These are phyloP conservation scores for Bhutanitis thaidina DNA, from an alignment of 2,888 invertebrate genomes.

Conservation along the genomic window DNA sequence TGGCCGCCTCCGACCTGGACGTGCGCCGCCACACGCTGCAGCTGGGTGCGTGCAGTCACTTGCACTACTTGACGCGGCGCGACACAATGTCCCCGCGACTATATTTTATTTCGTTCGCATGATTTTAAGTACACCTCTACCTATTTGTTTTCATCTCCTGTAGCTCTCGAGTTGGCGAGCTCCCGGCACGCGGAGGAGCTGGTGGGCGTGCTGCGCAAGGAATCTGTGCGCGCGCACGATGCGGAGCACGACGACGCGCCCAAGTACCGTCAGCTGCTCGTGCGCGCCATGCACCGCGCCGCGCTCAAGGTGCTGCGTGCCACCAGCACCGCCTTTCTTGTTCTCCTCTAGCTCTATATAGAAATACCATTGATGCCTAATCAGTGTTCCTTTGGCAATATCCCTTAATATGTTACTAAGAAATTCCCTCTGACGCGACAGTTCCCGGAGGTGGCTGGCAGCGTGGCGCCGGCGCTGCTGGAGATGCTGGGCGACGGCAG, in stretches of 20 bases:
- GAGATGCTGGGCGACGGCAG: conserved; percentile 95
- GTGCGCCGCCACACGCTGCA: conserved; percentile 92
- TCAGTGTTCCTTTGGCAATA: too few relatives aligned
- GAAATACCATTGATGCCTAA: too few relatives aligned
- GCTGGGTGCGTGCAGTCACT: conserved; percentile 64
- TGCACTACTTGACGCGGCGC: neutral
- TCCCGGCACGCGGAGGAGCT: conserved; percentile 97
- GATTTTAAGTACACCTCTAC: too few relatives aligned
- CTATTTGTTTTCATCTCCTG: neutral
- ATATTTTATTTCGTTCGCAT: too few relatives aligned
- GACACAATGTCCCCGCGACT: too few relatives aligned
- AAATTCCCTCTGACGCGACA: conserved; percentile 86
- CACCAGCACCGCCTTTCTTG: too few relatives aligned
- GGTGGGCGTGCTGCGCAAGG: conserved; percentile 93
- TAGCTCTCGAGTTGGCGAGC: conserved; percentile 94
- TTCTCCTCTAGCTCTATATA: too few relatives aligned
- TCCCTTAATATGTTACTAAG: too few relatives aligned
- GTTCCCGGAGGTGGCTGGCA: conserved; percentile 96
- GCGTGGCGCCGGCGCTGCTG: conserved; percentile 95
- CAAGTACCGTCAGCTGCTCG: conserved; percentile 96
- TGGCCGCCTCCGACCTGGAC: conserved; percentile 96
- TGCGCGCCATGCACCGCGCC: conserved; percentile 95
- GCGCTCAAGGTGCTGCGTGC: conserved; percentile 90
- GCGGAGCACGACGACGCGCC: conserved; percentile 97
- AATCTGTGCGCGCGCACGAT: conserved; percentile 93